A percentile compares a stretch with the other conserved stretches of the same genome.
Conservation (phyloP, 2,888 invertebrate genomes). For the Bembecia ichneumoniformis region DNA sequence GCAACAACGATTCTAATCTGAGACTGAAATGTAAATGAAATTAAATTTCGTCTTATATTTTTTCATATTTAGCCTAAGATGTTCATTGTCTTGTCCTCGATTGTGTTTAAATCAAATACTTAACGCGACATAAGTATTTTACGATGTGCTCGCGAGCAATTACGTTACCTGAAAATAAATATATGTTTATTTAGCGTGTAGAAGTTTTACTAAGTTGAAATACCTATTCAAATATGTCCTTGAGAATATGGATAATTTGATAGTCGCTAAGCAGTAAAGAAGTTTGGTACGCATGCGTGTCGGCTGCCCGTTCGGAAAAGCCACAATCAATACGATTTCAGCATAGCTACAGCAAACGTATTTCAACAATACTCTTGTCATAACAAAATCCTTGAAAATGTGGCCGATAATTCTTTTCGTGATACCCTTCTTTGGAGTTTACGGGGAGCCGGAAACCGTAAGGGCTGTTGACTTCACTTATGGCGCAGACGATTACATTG, state of each 20-base stretch:
- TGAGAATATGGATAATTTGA: constrained; percentile 24
- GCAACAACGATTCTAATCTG: constrained; percentile 51
- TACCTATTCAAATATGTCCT: constrained; percentile 26
- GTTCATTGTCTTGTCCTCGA: constrained; percentile 7
- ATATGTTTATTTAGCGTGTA: constrained; percentile 29
- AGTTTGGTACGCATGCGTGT: constrained; percentile 50
- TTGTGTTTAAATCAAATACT: constrained; percentile 5
- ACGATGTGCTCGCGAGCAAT: constrained; percentile 35
- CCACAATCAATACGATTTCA: constrained; percentile 48
- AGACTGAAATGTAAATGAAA: constrained; percentile 61
- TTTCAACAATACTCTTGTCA: constrained; percentile 29
- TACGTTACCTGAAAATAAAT: constrained; percentile 44
- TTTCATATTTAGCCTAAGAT: constrained; percentile 42
- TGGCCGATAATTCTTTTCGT: constrained; percentile 33
- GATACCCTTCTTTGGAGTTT: constrained; percentile 28
- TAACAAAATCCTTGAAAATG: constrained; percentile 48
- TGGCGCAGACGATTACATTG: constrained; percentile 49
- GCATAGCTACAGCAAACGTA: constrained; percentile 27
- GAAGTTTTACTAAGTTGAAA: constrained; percentile 22
- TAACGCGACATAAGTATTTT: constrained; percentile 13
- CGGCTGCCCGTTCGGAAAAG: constrained; percentile 15
- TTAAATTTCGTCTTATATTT: constrained; percentile 61
- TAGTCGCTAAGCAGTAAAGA: constrained; percentile 20
- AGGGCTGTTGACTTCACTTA: constrained; percentile 63
- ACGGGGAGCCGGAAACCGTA: constrained; percentile 61